Conservation (phyloP, 1,140 invertebrate genomes). For the Drosophila persimilis region DNA sequence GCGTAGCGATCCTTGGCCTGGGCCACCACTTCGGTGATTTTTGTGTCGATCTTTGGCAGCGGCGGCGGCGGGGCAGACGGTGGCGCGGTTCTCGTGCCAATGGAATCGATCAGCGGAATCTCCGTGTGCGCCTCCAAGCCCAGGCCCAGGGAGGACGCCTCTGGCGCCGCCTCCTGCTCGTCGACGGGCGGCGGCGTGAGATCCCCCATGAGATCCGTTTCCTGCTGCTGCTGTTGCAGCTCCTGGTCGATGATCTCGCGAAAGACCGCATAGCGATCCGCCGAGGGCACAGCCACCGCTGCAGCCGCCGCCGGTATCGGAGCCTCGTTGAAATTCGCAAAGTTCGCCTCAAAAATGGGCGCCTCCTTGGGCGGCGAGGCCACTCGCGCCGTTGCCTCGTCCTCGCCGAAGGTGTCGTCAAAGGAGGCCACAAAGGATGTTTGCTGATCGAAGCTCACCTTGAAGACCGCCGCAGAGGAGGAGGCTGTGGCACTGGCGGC, state of each 20-base stretch:
- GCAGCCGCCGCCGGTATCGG: slow-evolving; percentile 74
- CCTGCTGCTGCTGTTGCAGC: slow-evolving; percentile 85
- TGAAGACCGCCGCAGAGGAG: slow-evolving; percentile 82
- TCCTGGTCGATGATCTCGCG: slow-evolving; percentile 91
- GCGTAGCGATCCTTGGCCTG: slow-evolving; percentile 87
- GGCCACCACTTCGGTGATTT: slow-evolving; percentile 83
- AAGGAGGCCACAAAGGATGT: slow-evolving; percentile 84
- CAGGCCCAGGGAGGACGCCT: not conserved
- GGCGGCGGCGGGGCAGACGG: slow-evolving; percentile 16
- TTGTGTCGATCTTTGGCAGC: slow-evolving; percentile 78
- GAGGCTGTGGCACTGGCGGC: not conserved
- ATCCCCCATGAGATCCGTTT: slow-evolving; percentile 79
- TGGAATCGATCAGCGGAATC: slow-evolving; percentile 18
- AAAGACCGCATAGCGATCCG: slow-evolving; percentile 93
- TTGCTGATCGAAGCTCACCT: slow-evolving; percentile 85
- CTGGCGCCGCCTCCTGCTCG: slow-evolving; percentile 36
- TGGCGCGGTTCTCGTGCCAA: slow-evolving; percentile 1
- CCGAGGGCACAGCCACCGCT: slow-evolving; percentile 79
- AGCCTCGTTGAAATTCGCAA: slow-evolving; percentile 84
- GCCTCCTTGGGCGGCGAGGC: slow-evolving; percentile 10
- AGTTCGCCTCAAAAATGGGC: slow-evolving; percentile 85
- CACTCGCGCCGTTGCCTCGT: slow-evolving; percentile 20
- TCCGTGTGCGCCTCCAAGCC: slow-evolving; percentile 27
- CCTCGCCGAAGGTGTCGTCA: slow-evolving; percentile 85
- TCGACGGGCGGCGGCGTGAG: slow-evolving; percentile 51